A percentile compares a stretch with the other conserved stretches of the same genome.
These are phyloP conservation scores for Bombyx mandarina DNA, from an alignment of 1,140 invertebrate genomes.

Conservation along the genomic window DNA sequence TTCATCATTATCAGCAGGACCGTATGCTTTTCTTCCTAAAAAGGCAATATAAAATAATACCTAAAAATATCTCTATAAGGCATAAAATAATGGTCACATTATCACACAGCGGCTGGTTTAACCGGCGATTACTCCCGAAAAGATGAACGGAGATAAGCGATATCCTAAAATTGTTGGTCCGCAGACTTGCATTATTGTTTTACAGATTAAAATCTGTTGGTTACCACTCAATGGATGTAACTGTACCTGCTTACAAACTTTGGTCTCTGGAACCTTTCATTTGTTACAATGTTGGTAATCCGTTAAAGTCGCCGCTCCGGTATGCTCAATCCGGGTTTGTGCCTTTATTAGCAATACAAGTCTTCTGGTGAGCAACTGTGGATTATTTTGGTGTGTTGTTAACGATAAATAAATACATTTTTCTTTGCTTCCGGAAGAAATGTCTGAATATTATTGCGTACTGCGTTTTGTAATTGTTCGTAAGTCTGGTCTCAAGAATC, in stretches of 20 bases:
- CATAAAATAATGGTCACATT: slow-evolving; percentile 4
- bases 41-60: too few species aligned
- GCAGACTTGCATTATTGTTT: slow-evolving; percentile 58
- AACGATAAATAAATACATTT: too few species aligned
- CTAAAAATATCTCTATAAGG: background rate
- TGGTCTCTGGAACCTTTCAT: slow-evolving; percentile 1
- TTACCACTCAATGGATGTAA: slow-evolving; percentile 52
- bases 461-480: too few species aligned
- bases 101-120: background rate
- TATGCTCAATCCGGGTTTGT: background rate
- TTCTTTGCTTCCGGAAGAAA: too few species aligned
- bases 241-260: slow-evolving; percentile 40
- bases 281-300: slow-evolving; percentile 49
- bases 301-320: slow-evolving; percentile 59
- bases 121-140: slow-evolving; percentile 9
- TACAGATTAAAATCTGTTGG: slow-evolving; percentile 56
- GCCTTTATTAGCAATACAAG: too few species aligned
- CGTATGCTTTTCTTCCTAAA: too few species aligned
- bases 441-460: too few species aligned
- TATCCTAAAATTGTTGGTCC: slow-evolving; percentile 40
- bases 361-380: too few species aligned
- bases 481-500: too few species aligned
- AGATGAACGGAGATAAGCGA: slow-evolving; percentile 38
- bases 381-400: too few species aligned
- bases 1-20: too few species aligned